These are phyloP conservation scores for Cyprinodon variegatus DNA, from an alignment of 2,113 vertebrate genomes.

Conservation along the genomic window DNA sequence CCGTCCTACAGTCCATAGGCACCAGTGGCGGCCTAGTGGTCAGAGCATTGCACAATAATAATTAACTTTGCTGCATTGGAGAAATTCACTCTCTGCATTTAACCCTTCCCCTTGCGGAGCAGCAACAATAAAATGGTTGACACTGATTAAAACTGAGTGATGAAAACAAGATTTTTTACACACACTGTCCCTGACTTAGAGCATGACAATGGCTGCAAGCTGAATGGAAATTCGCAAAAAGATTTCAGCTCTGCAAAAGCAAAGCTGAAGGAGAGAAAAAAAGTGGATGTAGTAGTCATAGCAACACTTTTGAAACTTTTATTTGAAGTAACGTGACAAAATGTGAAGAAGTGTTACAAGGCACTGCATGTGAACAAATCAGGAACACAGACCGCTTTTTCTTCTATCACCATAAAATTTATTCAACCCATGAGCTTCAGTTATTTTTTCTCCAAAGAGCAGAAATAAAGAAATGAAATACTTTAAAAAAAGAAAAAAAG, in stretches of 20 bases:
- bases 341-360: background rate
- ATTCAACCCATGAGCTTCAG: constrained; percentile 79
- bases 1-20: no score
- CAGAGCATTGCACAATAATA: no score
- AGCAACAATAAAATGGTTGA: no score
- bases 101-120: no score
- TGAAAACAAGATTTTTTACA: no score
- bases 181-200: no score
- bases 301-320: background rate
- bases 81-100: no score
- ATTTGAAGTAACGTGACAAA: background rate
- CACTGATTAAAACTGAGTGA: no score
- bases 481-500: constrained; percentile 80
- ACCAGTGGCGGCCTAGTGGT: no score
- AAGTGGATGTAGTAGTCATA: background rate
- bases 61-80: no score
- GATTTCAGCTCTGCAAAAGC: background rate
- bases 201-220: no score
- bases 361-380: constrained; percentile 3
- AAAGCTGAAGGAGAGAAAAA: background rate
- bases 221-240: background rate
- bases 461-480: constrained; percentile 80
- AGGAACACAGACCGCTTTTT: constrained; percentile 49
- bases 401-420: constrained; percentile 81
- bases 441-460: constrained; percentile 73